Evolutionary conservation across 2,888 invertebrate genomes (phyloP), one percentile per base, ranked within the genome.

Genomic region (Schizaphis graminum): DNA sequence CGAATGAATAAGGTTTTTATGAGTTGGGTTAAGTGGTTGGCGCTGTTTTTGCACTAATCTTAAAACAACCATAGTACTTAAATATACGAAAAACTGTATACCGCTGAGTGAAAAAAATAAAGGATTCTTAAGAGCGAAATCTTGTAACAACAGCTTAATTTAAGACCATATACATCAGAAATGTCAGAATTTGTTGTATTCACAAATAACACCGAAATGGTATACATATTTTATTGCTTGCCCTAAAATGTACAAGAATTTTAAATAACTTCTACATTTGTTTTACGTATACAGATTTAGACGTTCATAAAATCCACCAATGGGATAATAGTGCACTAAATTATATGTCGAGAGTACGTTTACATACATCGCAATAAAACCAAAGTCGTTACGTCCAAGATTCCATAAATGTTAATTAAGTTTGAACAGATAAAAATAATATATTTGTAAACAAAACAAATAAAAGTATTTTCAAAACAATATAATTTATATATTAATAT

Each of bases 111-210:
- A 47, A 85, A 57, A 90, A 90, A 57, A 89, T 28, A 61, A 84
- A 90, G 28, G 44, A 53, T 56, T n/a, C 86, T 53, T 94, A 94
- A 94, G 67, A 94, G 94, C 94, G 44, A 94, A 94, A 91, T 90
- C 91, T 86, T 94, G 94, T 94, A 91, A 94, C 94, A 91, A 86
- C 67, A 61, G 86, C 91, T 91, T 86, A 94, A 94, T 91, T 94
- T 67, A 61, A 94, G 90, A 90, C 86, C 53, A 41, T 84, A 89
- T 90, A 94, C 90, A 91, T 94, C 67, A 91, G 47, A 28, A 85
- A 89, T n/a, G 86, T 90, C 90, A 91, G 91, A 91, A 86, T 94
- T 91, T 67, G 90, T 86, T 56, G 41, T 47, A 53, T 90, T 67
- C 56, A 11, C 86, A 90, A 91, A 94, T 61, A 67, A 93, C 89